A percentile compares a stretch with the other conserved stretches of the same genome.
phyloP scores from a whole-genome alignment of 2,113 vertebrate genomes.

The Recurvirostra avosetta region DNA sequence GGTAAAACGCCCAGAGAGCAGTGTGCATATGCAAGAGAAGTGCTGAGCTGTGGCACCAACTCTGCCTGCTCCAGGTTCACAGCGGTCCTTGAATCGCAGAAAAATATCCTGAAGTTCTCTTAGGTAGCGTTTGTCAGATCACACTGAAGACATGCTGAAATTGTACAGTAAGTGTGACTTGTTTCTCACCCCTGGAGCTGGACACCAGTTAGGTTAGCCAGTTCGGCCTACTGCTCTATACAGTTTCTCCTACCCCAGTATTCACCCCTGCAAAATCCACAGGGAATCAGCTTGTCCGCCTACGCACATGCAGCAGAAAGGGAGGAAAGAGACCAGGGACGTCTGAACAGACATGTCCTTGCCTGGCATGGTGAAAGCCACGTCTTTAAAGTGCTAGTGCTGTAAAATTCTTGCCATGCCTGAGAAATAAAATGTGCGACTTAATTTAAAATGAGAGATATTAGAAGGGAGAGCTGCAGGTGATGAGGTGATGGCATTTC shows the following conservation, averaged over 20 bases:
- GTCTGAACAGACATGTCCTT: neutral
- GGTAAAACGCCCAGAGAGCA: neutral
- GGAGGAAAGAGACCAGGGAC: neutral
- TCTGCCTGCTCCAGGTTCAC: neutral
- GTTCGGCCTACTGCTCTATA: neutral
- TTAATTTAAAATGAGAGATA: constrained; percentile 58
- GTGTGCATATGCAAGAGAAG: neutral
- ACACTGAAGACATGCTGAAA: neutral
- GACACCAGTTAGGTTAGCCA: neutral
- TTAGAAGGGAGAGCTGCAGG: constrained; percentile 29
- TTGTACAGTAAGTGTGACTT: neutral
- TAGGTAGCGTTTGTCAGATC: neutral
- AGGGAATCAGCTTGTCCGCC: neutral
- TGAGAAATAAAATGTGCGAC: constrained; percentile 15
- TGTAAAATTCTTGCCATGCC: constrained; percentile 15
- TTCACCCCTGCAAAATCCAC: neutral
- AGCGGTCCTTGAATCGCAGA: neutral
- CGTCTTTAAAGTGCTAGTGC: neutral
- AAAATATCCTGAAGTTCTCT: neutral
- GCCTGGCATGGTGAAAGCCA: neutral
- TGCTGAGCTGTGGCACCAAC: neutral
- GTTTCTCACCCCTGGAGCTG: neutral
- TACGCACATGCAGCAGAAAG: neutral
- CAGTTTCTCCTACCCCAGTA: neutral
- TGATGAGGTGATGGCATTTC: constrained; percentile 51